Percentiles rank a stretch among this genome's conserved stretches.
phyloP scores from a whole-genome alignment of 1,140 invertebrate genomes.

The Thaumetopoea pityocampa region DNA sequence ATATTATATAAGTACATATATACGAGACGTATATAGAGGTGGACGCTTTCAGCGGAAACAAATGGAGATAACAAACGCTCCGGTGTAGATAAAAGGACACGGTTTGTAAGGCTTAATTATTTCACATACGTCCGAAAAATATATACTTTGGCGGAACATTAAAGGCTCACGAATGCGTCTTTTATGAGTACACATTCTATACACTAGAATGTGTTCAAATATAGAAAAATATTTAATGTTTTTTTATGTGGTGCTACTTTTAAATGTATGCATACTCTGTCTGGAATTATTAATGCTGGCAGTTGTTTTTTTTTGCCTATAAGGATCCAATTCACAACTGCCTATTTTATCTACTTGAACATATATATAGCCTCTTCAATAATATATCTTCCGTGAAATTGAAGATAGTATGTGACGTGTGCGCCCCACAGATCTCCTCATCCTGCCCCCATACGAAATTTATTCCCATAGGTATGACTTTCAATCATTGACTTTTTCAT shows the following conservation, averaged over 20 bases:
- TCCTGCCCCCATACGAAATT: slow-evolving; percentile 50
- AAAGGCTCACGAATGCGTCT: slow-evolving; percentile 14
- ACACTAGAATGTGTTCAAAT: too few species aligned
- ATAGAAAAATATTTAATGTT: too few species aligned
- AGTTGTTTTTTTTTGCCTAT: too few species aligned
- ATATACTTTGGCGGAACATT: slow-evolving; percentile 18
- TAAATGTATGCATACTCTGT: too few species aligned
- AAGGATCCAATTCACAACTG: too few species aligned
- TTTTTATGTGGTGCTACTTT: too few species aligned
- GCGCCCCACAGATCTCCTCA: slow-evolving; percentile 19
- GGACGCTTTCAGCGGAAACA: slow-evolving; percentile 19
- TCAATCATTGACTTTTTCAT: slow-evolving; percentile 74
- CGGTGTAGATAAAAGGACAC: slow-evolving; percentile 33
- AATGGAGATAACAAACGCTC: slow-evolving; percentile 33
- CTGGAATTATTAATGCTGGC: too few species aligned
- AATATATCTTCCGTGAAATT: slow-evolving; percentile 32
- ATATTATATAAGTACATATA: not conserved
- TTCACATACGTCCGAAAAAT: slow-evolving; percentile 32
- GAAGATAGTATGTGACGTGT: slow-evolving; percentile 54
- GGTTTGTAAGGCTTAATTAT: slow-evolving; percentile 51
- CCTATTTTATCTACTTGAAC: not conserved
- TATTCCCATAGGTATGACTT: slow-evolving; percentile 72
- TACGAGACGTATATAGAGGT: slow-evolving; percentile 1
- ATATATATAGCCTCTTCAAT: slow-evolving; percentile 1
- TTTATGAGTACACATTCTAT: too few species aligned